Evolutionary conservation across 2,888 invertebrate genomes (phyloP), one percentile per base, ranked within the genome.

Genomic region (Polyommatus icarus): DNA sequence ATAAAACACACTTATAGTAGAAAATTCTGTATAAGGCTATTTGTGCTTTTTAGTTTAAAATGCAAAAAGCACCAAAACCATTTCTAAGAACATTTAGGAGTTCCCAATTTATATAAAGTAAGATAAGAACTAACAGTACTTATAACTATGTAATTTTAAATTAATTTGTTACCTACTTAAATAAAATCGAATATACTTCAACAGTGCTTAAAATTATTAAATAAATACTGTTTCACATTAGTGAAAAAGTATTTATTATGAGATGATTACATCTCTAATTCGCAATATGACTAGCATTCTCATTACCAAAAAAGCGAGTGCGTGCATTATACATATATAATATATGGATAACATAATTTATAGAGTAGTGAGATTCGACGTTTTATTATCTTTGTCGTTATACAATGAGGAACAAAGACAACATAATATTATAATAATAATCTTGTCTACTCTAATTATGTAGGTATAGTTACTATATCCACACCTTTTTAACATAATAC

Each of bases 61-160:
- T 75, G 75, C 75, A 75, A 75, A 36, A 75, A 75, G 75, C 75
- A 75, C 75, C 54, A 75, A 75, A 75, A 75, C 54, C 75, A 75
- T 75, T 75, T 24, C 50, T 2, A 29, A 50, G 29, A 24, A 20
- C n/a, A 73, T 20, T 46, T 46, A 18, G 18, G 15, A 50, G 15
- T 73, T 50, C 75, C 4, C 46, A 46, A 46, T 50, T 50, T 10
- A 20, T 73, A 20, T 8, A 73, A 73, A 73, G 20, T 50, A 73
- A 73, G 3, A 24, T 46, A 73, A 20, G 24, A 18, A 24, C 18
- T 54, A 75, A 50, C 24, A 29, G 50, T 29, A 73, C 29, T 54
- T 75, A 75, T 50, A 24, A 75, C 29, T 67, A 67, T 12, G 61
- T 32, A 15, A 67, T 67, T 29, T 54, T 54, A 29, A 29, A 73